Conservation (phyloP, 1,140 invertebrate genomes). For the Macrobrachium rosenbergii region DNA sequence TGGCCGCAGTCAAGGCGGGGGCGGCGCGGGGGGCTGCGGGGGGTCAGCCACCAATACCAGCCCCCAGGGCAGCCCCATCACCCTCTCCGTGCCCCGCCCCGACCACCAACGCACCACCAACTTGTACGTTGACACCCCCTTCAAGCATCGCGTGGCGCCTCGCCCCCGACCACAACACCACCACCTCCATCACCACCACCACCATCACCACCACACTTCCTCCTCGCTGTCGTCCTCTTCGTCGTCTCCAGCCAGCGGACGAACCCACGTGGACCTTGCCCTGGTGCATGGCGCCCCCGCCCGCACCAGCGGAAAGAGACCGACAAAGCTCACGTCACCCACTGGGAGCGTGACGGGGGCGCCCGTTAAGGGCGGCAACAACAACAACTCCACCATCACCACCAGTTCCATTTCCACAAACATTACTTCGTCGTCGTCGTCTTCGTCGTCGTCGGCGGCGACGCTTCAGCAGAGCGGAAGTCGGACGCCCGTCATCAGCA, state of each 20-base stretch:
- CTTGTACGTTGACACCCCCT: conserved; percentile 88
- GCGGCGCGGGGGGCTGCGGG: conserved; percentile 54
- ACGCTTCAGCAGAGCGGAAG: conserved; percentile 43
- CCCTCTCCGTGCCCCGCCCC: conserved; percentile 75
- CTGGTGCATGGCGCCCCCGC: conserved; percentile 49
- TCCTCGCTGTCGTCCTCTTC: too few species aligned
- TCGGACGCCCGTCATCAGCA: conserved; percentile 58
- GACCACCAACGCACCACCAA: conserved; percentile 83
- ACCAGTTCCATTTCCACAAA: conserved; percentile 18
- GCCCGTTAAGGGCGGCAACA: conserved; percentile 38
- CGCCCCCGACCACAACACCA: conserved; percentile 15
- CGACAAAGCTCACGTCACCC: conserved; percentile 17
- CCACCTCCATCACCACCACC: conserved; percentile 8
- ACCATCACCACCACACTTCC: conserved; percentile 68
- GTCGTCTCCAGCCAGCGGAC: too few species aligned
- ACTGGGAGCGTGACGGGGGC: conserved; percentile 28
- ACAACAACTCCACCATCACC: conserved; percentile 14
- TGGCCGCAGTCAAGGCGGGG: conserved; percentile 59
- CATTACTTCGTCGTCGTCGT: too few species aligned
- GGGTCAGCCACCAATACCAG: conserved; percentile 41
- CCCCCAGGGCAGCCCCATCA: conserved; percentile 58
- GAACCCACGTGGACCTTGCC: conserved; percentile 73
- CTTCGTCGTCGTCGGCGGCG: not conserved
- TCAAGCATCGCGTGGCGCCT: conserved; percentile 70
- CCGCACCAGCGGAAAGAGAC: conserved; percentile 46